phyloP scores from a whole-genome alignment of 2,113 vertebrate species.

The Anoplopoma fimbria region DNA sequence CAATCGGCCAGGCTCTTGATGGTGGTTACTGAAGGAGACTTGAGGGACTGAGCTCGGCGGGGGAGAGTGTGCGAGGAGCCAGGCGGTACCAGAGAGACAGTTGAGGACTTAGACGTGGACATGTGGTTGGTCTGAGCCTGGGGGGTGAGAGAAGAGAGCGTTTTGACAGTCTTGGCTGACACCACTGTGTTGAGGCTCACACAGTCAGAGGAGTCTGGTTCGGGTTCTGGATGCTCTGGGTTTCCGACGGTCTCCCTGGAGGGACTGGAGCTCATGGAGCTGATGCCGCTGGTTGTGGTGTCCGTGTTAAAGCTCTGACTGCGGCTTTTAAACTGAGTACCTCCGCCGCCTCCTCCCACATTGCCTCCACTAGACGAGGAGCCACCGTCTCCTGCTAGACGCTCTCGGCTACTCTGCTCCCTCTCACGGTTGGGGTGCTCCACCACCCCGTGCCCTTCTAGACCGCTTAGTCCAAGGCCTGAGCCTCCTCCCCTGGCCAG shows the following conservation, averaged over 20 bases:
- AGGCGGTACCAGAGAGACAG: slow-evolving; percentile 91
- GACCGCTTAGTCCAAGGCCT: slow-evolving; percentile 76
- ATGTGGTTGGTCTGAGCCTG: slow-evolving; percentile 90
- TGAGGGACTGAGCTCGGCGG: slow-evolving; percentile 95
- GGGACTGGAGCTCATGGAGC: slow-evolving; percentile 99
- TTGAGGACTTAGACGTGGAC: slow-evolving; percentile 91
- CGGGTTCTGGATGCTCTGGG: slow-evolving; percentile 86
- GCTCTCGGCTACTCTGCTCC: slow-evolving; percentile 93
- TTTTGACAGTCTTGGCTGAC: slow-evolving; percentile 95
- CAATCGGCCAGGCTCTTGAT: slow-evolving; percentile 97
- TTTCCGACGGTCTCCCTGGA: slow-evolving; percentile 94
- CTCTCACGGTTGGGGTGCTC: slow-evolving; percentile 82
- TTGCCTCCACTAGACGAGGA: slow-evolving; percentile 86
- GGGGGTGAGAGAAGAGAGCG: slow-evolving; percentile 88
- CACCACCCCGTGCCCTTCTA: slow-evolving; percentile 63
- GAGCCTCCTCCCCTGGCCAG: slow-evolving; percentile 83
- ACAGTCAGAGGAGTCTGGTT: slow-evolving; percentile 92
- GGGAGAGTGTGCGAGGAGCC: slow-evolving; percentile 98
- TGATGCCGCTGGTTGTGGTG: slow-evolving; percentile 98
- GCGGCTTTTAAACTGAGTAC: slow-evolving; percentile 96
- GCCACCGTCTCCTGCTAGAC: slow-evolving; percentile 89
- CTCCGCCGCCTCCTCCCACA: slow-evolving; percentile 83
- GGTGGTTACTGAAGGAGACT: slow-evolving; percentile 92
- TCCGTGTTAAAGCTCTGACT: slow-evolving; percentile 99
- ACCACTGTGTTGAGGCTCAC: slow-evolving; percentile 97